These are phyloP conservation scores for Microplitis deprimator DNA, from an alignment of 2,888 invertebrate species.

Conservation along the genomic window DNA sequence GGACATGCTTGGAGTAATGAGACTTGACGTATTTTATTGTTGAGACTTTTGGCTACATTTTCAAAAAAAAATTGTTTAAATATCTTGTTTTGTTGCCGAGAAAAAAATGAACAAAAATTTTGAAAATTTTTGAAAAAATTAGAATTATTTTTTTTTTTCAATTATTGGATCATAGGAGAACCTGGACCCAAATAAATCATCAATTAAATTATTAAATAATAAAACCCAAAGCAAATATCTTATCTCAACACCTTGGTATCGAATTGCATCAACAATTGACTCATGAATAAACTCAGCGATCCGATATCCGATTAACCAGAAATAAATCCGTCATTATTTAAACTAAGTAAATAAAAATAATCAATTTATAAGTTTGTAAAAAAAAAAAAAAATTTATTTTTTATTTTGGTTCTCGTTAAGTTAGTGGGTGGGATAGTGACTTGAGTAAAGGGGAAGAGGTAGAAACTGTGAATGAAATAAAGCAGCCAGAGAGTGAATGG, in stretches of 20 bases:
- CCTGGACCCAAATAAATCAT: not conserved
- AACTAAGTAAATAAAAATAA: not conserved
- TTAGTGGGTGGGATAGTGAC: not conserved
- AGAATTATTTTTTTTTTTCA: no score
- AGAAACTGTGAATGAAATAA: constrained; percentile 31
- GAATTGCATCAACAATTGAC: not conserved
- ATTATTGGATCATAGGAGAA: no score
- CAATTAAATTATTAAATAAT: not conserved
- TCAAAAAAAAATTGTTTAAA: no score
- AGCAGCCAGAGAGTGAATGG: constrained; percentile 19
- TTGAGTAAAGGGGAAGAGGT: not conserved
- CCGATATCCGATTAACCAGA: not conserved
- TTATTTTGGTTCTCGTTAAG: not conserved
- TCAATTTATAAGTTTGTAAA: no score
- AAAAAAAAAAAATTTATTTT: no score
- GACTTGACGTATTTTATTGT: no score
- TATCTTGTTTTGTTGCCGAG: no score
- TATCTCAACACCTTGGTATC: not conserved
- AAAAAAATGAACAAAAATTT: no score
- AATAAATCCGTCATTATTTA: not conserved
- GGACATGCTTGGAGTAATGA: no score
- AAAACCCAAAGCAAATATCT: not conserved
- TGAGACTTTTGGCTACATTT: no score
- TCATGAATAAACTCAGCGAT: not conserved
- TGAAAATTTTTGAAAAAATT: no score